Evolutionary conservation across 2,797 vertebrate genomes (phyloP).

Genomic region (Cirrhinus mrigala): DNA sequence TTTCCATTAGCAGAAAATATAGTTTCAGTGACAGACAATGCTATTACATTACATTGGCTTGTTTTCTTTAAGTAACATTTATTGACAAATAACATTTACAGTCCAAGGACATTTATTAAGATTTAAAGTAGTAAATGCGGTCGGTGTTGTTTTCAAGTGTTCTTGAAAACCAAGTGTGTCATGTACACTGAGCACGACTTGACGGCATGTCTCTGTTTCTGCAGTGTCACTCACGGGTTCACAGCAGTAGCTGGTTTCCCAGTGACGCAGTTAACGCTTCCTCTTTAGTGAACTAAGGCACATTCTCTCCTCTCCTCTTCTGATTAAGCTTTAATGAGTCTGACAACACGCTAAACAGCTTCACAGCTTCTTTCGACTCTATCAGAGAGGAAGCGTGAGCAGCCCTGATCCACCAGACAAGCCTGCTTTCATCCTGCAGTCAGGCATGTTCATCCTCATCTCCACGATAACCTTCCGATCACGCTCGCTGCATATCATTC

Average conservation of each 20-base stretch:
- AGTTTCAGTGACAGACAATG: background rate
- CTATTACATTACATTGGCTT: background rate
- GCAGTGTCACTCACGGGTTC: background rate
- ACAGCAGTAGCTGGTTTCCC: slow-evolving; percentile 7
- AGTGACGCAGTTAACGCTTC: slow-evolving; percentile 19
- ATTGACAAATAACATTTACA: background rate
- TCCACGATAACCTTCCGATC: slow-evolving; percentile 9
- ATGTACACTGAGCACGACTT: background rate
- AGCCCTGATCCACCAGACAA: slow-evolving; percentile 12
- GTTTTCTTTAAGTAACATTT: background rate
- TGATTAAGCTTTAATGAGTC: slow-evolving; percentile 51
- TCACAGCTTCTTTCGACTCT: slow-evolving; percentile 14
- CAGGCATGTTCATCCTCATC: slow-evolving; percentile 9
- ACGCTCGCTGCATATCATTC: slow-evolving; percentile 22
- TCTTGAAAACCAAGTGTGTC: background rate
- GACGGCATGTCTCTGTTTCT: background rate
- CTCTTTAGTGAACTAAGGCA: slow-evolving; percentile 31
- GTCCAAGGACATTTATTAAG: background rate
- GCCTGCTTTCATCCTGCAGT: slow-evolving; percentile 30
- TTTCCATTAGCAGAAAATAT: background rate
- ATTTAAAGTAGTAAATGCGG: background rate
- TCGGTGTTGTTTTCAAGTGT: background rate
- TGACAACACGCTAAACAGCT: slow-evolving; percentile 30
- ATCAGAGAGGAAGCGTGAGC: slow-evolving; percentile 5
- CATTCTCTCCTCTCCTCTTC: slow-evolving; percentile 11